Base-by-base conservation (phyloP, 2,113 vertebrate genomes). In the Recurvirostra avosetta region DNA sequence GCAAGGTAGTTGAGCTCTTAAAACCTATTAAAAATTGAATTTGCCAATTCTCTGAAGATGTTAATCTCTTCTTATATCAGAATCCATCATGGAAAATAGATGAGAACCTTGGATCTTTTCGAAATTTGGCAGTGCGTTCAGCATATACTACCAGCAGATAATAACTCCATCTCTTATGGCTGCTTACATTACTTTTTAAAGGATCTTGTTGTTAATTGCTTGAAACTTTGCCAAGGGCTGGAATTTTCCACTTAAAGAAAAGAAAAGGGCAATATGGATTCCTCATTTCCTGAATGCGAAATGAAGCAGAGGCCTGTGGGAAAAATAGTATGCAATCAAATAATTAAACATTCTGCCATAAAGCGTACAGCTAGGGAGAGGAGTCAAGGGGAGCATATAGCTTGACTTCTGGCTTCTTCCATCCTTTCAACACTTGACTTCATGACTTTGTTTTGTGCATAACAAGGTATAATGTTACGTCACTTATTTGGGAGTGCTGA, bases 101-200 rank as follows among this genome's bases (percentile, higher is more conserved):
- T 49, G 23, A 86, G 72, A 95, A 43, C 36, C 12, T 74, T 84
- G 50, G 19, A 91, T 91, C 58, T 62, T 9, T 77, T 32, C 53
- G 41, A 84, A 89, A 67, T 89, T 86, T 94, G 79, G 55, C 52
- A 89, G 43, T 81, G 34, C 5, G 2, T 86, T 95, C 63, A 79
- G 63, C 38, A 38, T 92, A 72, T 72, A 72, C 49, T 84, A 92
- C 56, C 8, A 10, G 3, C 40, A 86, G 68, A 91, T 92, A 90
- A 79, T 47, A 88, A 62, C 63, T 92, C 68, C 13, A 34, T 88
- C 38, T 71, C 59, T 80, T 86, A 22, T 5, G 43, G 16, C 56
- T 89, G 65, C 52, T 96, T 88, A n/a, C 30, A 32, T 86, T 88
- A 56, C 61, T 90, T 74, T 68, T 86, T 86, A 68, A 92, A 91